Evolutionary conservation across 1,140 invertebrate species (phyloP), one percentile per base, ranked within the genome.

Genomic region (Apocrypta bakeri): DNA sequence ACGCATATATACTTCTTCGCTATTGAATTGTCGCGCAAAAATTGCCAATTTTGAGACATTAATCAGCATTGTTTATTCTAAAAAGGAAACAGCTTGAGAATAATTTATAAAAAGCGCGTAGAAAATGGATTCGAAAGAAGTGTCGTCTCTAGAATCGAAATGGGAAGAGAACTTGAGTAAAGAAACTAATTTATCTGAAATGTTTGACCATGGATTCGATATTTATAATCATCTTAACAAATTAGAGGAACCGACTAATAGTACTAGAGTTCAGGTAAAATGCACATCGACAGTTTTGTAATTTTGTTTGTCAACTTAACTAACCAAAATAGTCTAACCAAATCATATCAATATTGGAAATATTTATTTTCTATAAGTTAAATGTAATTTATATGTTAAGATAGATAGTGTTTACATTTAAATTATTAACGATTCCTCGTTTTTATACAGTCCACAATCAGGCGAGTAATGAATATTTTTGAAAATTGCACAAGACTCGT

Each of bases 401-500:
- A n/a, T n/a, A n/a, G n/a, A n/a, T n/a, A n/a, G n/a, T n/a, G n/a
- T n/a, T n/a, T 37, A 48, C 42, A 14, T 56, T 17, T 17, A 8
- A n/a, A 29, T 37, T 21, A 33, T 79, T 68, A 73, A 77, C 81
- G 40, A 77, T 63, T 69, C 61, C 84, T 77, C 85, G 61, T 68
- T 83, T 73, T 79, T 83, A 72, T 91, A 92, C 87, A 96, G 96
- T 90, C 91, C 61, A 94, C 94, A 84, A 92, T 97, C 0, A 95
- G 94, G 89, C 93, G 93, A 85, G 92, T 94, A 9, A 97, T 97
- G 91, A 90, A 92, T 27, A 93, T 94, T 48, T 94, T 98, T 80
- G 97, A 98, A 92, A 93, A 96, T 86, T 93, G 94, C 1, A 98
- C 97, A 24, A 93, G 93, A 84, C 89, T 97, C 73, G 96, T 98